Evolutionary conservation across 2,113 vertebrate species (phyloP).

Genomic region (Vulpes vulpes): DNA sequence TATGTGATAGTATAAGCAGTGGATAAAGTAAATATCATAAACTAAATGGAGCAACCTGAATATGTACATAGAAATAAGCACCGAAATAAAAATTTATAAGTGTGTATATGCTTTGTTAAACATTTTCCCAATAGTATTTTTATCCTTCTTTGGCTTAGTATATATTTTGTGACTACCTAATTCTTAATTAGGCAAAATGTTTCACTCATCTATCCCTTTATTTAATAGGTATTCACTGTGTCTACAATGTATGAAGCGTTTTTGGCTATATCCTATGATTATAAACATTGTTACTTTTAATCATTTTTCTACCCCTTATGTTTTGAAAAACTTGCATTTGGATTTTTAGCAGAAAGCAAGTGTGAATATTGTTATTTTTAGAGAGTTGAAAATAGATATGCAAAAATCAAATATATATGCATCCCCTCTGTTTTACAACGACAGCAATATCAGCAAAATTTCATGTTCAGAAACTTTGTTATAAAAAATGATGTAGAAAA

Average conservation of each 20-base stretch:
- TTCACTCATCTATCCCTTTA: conserved; percentile 26
- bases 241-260: not conserved
- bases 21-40: conserved; percentile 22
- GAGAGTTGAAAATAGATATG: conserved; percentile 31
- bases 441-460: conserved; percentile 44
- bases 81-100: not conserved
- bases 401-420: conserved; percentile 7
- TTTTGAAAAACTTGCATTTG: conserved; percentile 30
- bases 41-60: not conserved
- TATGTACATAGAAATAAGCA: not conserved
- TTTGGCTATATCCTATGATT: not conserved
- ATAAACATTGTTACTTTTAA: not conserved
- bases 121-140: not conserved
- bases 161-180: not conserved
- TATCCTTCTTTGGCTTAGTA: not conserved
- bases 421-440: not conserved
- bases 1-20: not conserved
- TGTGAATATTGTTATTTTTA: conserved; percentile 54
- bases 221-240: not conserved
- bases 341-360: conserved; percentile 12
- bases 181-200: conserved; percentile 11
- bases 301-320: conserved; percentile 8
- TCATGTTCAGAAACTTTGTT: conserved; percentile 20
- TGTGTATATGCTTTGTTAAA: not conserved
- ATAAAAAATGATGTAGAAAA: not conserved